These are phyloP conservation scores for Telenomus remus DNA, from an alignment of 1,140 invertebrate species.

Conservation along the genomic window DNA sequence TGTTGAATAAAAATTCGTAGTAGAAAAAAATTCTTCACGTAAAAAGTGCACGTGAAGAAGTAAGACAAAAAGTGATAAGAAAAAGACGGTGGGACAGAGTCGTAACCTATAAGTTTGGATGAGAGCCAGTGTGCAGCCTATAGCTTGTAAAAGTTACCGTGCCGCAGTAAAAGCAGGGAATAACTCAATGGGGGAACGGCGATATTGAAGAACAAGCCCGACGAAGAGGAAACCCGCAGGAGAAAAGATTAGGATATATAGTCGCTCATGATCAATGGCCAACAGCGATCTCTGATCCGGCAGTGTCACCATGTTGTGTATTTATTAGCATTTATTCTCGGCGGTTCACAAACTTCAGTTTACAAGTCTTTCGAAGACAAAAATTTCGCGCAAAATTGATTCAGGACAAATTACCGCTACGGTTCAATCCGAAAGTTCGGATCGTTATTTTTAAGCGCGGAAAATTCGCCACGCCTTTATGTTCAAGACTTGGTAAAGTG, in stretches of 20 bases:
- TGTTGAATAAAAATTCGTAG: conserved; percentile 23
- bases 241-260: conserved; percentile 54
- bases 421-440: too few species aligned
- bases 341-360: not conserved
- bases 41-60: conserved; percentile 15
- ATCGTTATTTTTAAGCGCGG: too few species aligned
- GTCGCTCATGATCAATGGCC: conserved; percentile 51
- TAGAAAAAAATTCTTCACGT: too few species aligned
- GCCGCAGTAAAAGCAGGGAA: conserved; percentile 50
- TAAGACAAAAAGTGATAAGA: conserved; percentile 13
- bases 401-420: too few species aligned
- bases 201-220: conserved; percentile 39
- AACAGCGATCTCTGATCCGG: conserved; percentile 50
- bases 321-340: conserved; percentile 14
- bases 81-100: conserved; percentile 46
- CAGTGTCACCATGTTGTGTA: conserved; percentile 4
- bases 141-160: conserved; percentile 65
- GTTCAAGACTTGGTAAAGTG: too few species aligned
- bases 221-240: conserved; percentile 10
- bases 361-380: not conserved
- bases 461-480: too few species aligned
- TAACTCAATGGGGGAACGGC: conserved; percentile 26
- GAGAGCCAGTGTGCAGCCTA: conserved; percentile 63
- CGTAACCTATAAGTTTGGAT: conserved; percentile 64
- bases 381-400: too few species aligned